phyloP scores from a whole-genome alignment of 2,113 vertebrate genomes.

The Lamprologus tigripictilis region DNA sequence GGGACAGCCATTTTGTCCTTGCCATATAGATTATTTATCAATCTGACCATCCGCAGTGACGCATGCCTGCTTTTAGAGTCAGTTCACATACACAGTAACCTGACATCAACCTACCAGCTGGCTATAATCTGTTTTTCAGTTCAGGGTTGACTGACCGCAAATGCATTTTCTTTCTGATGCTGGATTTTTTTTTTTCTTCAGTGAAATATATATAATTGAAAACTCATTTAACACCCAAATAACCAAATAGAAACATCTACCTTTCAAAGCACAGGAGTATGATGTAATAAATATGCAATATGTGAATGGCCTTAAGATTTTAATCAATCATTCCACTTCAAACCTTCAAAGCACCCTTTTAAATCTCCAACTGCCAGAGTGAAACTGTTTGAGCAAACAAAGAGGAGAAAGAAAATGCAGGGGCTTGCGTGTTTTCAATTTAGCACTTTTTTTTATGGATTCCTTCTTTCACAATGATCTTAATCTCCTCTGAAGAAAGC shows the following conservation, averaged over 20 bases:
- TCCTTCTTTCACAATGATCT: constrained; percentile 34
- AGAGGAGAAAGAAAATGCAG: constrained; percentile 1
- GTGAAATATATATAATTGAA: not conserved
- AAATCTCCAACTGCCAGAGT: constrained; percentile 5
- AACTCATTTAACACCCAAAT: not conserved
- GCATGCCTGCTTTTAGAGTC: constrained; percentile 56
- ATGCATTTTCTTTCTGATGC: constrained; percentile 19
- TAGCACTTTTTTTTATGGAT: not conserved
- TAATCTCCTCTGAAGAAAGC: constrained; percentile 34
- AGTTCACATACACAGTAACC: constrained; percentile 56
- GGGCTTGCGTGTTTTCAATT: constrained; percentile 11
- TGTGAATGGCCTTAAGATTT: constrained; percentile 16
- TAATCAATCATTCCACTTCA: constrained; percentile 32
- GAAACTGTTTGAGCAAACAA: constrained; percentile 24
- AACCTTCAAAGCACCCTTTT: constrained; percentile 3
- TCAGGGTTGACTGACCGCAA: constrained; percentile 43
- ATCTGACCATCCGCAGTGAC: constrained; percentile 56
- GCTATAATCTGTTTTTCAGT: constrained; percentile 47
- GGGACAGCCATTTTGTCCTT: constrained; percentile 62
- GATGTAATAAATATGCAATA: constrained; percentile 22
- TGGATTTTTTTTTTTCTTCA: not conserved
- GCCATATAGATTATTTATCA: constrained; percentile 69
- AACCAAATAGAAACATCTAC: not conserved
- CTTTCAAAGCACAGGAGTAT: not conserved
- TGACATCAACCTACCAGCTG: constrained; percentile 53